These are phyloP conservation scores for Nettapus auritus DNA, from an alignment of 2,113 vertebrate species.

Conservation along the genomic window DNA sequence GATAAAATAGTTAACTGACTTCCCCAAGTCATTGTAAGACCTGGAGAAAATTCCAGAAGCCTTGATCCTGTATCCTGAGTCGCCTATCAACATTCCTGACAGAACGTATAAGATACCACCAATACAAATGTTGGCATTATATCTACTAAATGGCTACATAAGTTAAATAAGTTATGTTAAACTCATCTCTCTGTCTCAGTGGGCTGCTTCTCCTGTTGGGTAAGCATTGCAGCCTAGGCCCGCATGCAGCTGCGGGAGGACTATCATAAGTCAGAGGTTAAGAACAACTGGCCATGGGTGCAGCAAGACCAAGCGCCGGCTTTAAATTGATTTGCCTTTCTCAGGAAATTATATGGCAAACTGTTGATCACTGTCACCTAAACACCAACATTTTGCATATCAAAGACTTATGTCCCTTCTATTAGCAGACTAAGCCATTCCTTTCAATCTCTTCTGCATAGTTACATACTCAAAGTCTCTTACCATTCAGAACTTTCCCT, in stretches of 20 bases:
- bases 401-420: not conserved
- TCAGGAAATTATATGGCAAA: not conserved
- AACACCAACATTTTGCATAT: not conserved
- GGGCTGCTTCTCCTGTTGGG: slow-evolving; percentile 53
- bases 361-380: not conserved
- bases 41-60: not conserved
- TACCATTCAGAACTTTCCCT: not conserved
- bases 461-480: not conserved
- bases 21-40: not conserved
- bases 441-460: not conserved
- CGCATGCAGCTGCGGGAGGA: slow-evolving; percentile 23
- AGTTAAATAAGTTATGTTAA: not conserved
- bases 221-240: slow-evolving; percentile 7
- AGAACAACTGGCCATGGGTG: slow-evolving; percentile 43
- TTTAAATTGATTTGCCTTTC: not conserved
- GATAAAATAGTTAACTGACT: not conserved
- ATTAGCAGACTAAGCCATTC: not conserved
- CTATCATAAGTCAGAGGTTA: slow-evolving; percentile 34
- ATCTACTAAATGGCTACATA: not conserved
- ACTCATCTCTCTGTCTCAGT: not conserved
- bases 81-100: not conserved
- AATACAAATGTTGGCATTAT: not conserved
- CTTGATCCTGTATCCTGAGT: not conserved
- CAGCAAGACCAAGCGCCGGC: slow-evolving; percentile 10
- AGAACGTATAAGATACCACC: not conserved